Evolutionary conservation across 2,888 invertebrate species (phyloP).

Genomic region (Himalopsyche kuldschensis): DNA sequence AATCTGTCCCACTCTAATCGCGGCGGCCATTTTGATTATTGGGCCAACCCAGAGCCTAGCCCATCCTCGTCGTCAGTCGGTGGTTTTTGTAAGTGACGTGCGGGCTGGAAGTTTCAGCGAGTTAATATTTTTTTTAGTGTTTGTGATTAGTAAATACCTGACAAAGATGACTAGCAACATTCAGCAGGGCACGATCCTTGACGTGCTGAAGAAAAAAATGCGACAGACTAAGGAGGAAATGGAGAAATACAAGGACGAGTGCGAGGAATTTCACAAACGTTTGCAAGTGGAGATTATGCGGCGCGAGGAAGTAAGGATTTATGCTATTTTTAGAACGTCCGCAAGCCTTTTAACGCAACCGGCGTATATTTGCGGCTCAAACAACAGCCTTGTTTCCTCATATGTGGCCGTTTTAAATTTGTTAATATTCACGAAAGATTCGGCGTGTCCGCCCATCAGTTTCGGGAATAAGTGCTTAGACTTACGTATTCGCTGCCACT

Average conservation of each 20-base stretch:
- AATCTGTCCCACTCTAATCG: constrained; percentile 18
- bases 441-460: constrained; percentile 32
- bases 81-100: constrained; percentile 35
- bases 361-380: neutral
- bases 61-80: constrained; percentile 31
- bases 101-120: constrained; percentile 14
- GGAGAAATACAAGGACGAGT: constrained; percentile 97
- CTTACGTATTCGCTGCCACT: constrained; percentile 22
- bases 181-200: constrained; percentile 91
- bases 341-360: neutral
- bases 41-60: constrained; percentile 34
- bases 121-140: constrained; percentile 27
- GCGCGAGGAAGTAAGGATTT: constrained; percentile 88
- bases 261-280: constrained; percentile 93
- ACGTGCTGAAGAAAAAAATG: constrained; percentile 99
- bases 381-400: neutral
- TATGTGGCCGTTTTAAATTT: neutral
- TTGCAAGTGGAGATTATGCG: constrained; percentile 94
- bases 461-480: constrained; percentile 9
- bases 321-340: constrained; percentile 8
- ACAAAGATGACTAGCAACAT: constrained; percentile 81
- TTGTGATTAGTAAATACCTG: constrained; percentile 30
- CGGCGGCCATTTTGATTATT: constrained; percentile 36
- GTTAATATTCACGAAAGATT: constrained; percentile 13
- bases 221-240: constrained; percentile 98